phyloP scores from a whole-genome alignment of 2,113 vertebrate species.

The Lepidothrix coronata region DNA sequence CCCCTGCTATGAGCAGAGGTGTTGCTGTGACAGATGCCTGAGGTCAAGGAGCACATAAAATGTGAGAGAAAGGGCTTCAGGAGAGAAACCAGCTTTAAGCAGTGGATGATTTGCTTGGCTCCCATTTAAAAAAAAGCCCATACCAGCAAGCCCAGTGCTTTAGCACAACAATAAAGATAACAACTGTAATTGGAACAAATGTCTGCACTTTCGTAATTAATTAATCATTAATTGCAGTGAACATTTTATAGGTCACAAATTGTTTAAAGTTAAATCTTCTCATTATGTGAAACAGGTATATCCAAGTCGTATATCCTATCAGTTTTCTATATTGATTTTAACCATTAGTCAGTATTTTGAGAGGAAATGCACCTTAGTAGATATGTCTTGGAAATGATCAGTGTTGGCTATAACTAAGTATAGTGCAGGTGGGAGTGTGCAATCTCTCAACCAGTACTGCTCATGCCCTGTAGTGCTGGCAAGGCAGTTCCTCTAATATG shows the following conservation, averaged over 20 bases:
- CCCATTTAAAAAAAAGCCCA: too few relatives aligned
- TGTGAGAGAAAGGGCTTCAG: neutral
- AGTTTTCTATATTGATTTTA: constrained; percentile 1
- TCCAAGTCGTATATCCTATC: neutral
- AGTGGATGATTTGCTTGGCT: neutral
- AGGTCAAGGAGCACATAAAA: neutral
- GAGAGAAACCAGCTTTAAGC: neutral
- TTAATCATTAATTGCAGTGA: constrained; percentile 18
- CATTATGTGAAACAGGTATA: neutral
- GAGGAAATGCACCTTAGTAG: neutral
- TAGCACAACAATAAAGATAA: neutral
- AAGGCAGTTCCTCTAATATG: neutral
- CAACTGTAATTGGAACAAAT: neutral
- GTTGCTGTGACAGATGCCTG: neutral
- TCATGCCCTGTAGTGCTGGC: neutral
- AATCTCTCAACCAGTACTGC: neutral
- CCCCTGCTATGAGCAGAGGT: neutral
- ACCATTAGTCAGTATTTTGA: constrained; percentile 37
- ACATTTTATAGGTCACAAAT: constrained; percentile 25
- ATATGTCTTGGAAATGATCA: neutral
- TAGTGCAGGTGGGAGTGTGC: neutral
- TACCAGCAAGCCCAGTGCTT: neutral
- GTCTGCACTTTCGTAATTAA: neutral
- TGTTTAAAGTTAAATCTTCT: constrained; percentile 15
- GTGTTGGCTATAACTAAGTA: neutral